phyloP scores from a whole-genome alignment of 2,888 invertebrate species.

The Phaonia tiefii region DNA sequence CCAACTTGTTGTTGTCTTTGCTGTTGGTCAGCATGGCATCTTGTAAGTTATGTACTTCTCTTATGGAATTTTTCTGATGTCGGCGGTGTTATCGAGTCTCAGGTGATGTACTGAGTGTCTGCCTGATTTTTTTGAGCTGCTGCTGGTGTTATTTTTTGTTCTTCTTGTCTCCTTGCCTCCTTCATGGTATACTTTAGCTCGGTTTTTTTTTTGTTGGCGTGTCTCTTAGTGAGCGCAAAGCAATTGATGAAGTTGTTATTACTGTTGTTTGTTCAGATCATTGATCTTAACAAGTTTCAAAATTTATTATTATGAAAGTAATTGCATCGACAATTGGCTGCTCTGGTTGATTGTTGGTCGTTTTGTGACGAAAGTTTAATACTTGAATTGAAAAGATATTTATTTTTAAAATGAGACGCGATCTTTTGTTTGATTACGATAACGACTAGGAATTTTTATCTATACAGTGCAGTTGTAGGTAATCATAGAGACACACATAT shows the following conservation, averaged over 20 bases:
- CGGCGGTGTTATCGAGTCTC: slow-evolving; percentile 47
- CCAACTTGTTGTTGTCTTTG: slow-evolving; percentile 50
- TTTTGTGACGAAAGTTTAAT: background rate
- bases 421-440: too few relatives aligned
- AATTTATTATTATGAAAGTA: slow-evolving; percentile 67
- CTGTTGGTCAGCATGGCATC: slow-evolving; percentile 60
- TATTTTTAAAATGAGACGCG: too few relatives aligned
- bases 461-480: too few relatives aligned
- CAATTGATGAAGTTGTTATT: slow-evolving; percentile 53
- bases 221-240: slow-evolving; percentile 1
- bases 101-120: slow-evolving; percentile 63
- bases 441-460: too few relatives aligned
- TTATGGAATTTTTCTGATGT: slow-evolving; percentile 26
- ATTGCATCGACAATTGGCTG: slow-evolving; percentile 47
- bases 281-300: slow-evolving; percentile 65
- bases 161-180: slow-evolving; percentile 37
- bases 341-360: background rate
- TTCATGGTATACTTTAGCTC: background rate
- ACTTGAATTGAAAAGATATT: background rate
- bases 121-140: slow-evolving; percentile 25
- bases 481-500: too few relatives aligned
- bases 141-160: slow-evolving; percentile 42
- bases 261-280: slow-evolving; percentile 66
- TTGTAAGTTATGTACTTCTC: slow-evolving; percentile 53
- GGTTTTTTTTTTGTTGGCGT: slow-evolving; percentile 12